phyloP scores from a whole-genome alignment of 2,797 vertebrate genomes.

The Borostomias antarcticus region DNA sequence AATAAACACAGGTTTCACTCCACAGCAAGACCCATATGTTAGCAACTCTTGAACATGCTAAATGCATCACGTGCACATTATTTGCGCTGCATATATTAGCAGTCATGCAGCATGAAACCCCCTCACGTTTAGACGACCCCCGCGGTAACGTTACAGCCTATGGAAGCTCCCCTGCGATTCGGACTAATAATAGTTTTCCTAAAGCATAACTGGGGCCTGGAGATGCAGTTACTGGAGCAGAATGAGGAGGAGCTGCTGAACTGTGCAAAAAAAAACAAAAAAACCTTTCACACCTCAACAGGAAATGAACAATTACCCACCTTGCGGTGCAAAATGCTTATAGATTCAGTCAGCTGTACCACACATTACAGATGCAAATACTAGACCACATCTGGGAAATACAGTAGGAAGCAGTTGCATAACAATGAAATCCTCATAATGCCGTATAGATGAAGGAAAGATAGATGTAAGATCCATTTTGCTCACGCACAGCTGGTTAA shows the following conservation, averaged over 20 bases:
- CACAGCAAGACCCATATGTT: neutral
- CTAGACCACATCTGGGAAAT: neutral
- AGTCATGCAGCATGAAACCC: neutral
- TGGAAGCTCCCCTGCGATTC: neutral
- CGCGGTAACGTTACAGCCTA: neutral
- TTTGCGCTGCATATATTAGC: conserved; percentile 17
- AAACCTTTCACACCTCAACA: neutral
- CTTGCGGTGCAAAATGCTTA: neutral
- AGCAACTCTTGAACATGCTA: conserved; percentile 5
- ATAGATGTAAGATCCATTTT: conserved; percentile 15
- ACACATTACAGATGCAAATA: neutral
- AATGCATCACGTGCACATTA: neutral
- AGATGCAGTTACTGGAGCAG: neutral
- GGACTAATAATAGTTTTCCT: neutral
- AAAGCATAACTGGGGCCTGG: neutral
- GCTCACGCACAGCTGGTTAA: conserved; percentile 17
- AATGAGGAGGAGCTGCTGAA: neutral
- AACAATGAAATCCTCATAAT: neutral
- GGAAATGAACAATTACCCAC: neutral
- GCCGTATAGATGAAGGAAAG: neutral
- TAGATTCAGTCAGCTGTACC: neutral
- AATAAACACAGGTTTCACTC: neutral
- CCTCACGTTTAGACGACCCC: neutral
- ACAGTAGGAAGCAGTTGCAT: neutral
- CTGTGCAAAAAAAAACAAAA: too few relatives aligned